These are phyloP conservation scores for Cotesia congregata DNA, from an alignment of 2,888 invertebrate species.

Conservation along the genomic window DNA sequence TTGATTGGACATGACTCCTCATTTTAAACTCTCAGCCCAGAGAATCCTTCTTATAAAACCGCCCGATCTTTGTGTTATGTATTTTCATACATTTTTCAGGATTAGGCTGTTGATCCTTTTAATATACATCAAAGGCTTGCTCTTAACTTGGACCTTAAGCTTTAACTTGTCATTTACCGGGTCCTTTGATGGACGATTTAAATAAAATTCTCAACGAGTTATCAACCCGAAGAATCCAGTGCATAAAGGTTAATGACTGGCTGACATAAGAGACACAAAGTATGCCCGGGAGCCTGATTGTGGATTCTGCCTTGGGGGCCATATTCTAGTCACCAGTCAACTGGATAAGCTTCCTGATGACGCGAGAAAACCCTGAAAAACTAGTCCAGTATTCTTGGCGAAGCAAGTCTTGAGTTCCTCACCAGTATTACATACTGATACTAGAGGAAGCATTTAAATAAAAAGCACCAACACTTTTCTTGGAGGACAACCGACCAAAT, in stretches of 20 bases:
- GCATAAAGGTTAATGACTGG: conserved; percentile 45
- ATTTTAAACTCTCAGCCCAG: conserved; percentile 14
- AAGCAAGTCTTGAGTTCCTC: neutral
- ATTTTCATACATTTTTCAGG: conserved; percentile 10
- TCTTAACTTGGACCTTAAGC: neutral
- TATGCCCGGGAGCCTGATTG: conserved; percentile 40
- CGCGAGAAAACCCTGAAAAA: conserved; percentile 26
- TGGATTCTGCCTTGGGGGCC: conserved; percentile 33
- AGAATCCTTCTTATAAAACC: neutral
- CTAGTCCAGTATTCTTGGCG: conserved; percentile 16
- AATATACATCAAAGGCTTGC: neutral
- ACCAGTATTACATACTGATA: neutral
- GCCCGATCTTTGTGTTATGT: neutral
- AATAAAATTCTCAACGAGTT: neutral
- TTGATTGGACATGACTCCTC: conserved; percentile 38
- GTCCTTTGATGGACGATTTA: neutral
- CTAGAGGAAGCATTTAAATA: neutral
- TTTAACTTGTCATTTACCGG: too few relatives aligned
- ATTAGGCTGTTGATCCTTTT: neutral
- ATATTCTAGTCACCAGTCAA: conserved; percentile 29
- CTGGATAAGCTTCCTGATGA: conserved; percentile 30
- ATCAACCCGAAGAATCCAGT: neutral
- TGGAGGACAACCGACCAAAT: conserved; percentile 8
- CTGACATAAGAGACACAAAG: conserved; percentile 37
- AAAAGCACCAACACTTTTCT: neutral